phyloP scores from a whole-genome alignment of 1,140 invertebrate species.

The Zaprionus tsacasi region DNA sequence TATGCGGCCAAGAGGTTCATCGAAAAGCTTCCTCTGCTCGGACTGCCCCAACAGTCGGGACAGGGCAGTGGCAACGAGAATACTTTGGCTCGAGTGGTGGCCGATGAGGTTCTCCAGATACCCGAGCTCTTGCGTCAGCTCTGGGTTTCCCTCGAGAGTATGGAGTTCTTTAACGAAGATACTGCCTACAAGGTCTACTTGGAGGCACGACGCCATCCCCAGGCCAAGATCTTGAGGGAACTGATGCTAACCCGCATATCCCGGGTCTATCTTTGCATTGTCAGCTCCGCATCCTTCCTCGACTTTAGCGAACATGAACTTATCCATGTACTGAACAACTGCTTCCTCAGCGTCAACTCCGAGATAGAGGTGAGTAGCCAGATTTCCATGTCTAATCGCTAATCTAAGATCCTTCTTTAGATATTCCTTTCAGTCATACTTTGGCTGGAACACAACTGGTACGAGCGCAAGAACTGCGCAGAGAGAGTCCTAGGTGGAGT shows the following conservation, averaged over 20 bases:
- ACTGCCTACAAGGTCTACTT: slow-evolving; percentile 62
- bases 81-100: slow-evolving; percentile 43
- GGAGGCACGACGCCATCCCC: slow-evolving; percentile 52
- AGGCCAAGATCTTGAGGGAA: slow-evolving; percentile 61
- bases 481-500: slow-evolving; percentile 53
- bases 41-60: background rate
- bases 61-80: slow-evolving; percentile 21
- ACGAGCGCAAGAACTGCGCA: slow-evolving; percentile 43
- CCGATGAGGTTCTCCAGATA: slow-evolving; percentile 59
- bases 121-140: slow-evolving; percentile 59
- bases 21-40: slow-evolving; percentile 50
- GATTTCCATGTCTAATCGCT: background rate
- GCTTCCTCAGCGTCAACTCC: slow-evolving; percentile 65
- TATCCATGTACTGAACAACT: slow-evolving; percentile 56
- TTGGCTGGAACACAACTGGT: slow-evolving; percentile 69
- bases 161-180: slow-evolving; percentile 71
- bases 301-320: slow-evolving; percentile 59
- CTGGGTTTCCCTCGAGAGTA: slow-evolving; percentile 53
- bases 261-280: slow-evolving; percentile 63
- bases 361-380: slow-evolving; percentile 55
- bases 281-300: slow-evolving; percentile 61
- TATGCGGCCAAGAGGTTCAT: slow-evolving; percentile 60
- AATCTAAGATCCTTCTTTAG: slow-evolving; percentile 10
- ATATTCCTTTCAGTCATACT: slow-evolving; percentile 62
- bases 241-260: slow-evolving; percentile 66